Evolutionary conservation across 1,140 invertebrate species (phyloP).

Genomic region (Anoplophora glabripennis): DNA sequence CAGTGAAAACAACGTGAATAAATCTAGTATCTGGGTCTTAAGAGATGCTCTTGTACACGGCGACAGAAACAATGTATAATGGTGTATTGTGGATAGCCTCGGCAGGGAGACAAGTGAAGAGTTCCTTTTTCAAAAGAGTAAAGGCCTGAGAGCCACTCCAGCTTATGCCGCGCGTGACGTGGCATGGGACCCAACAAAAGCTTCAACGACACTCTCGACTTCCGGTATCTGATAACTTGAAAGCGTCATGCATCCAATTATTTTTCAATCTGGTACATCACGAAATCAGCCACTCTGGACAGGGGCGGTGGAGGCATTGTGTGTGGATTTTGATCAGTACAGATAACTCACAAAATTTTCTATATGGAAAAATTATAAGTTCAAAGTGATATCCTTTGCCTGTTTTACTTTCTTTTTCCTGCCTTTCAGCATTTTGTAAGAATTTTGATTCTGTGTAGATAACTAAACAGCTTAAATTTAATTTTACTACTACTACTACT

Average conservation of each 20-base stretch:
- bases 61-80: constrained; percentile 15
- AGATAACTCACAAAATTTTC: too few species aligned
- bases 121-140: background rate
- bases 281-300: constrained; percentile 15
- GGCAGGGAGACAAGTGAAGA: too few species aligned
- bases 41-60: constrained; percentile 3
- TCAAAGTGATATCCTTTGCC: too few species aligned
- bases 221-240: constrained; percentile 14
- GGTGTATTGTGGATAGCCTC: constrained; percentile 2
- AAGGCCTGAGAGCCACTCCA: constrained; percentile 2
- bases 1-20: background rate
- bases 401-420: too few species aligned
- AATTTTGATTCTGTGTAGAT: too few species aligned
- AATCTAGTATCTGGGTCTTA: background rate
- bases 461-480: too few species aligned
- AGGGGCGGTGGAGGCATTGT: background rate
- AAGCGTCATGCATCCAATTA: constrained; percentile 18
- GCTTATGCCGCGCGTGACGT: constrained; percentile 13
- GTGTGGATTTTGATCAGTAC: background rate
- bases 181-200: constrained; percentile 19
- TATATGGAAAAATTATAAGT: too few species aligned
- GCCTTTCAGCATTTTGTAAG: too few species aligned
- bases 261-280: constrained; percentile 18
- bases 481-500: too few species aligned
- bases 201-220: constrained; percentile 7